Evolutionary conservation across 2,797 vertebrate genomes (phyloP).

Genomic region (Fistularia commersonii): DNA sequence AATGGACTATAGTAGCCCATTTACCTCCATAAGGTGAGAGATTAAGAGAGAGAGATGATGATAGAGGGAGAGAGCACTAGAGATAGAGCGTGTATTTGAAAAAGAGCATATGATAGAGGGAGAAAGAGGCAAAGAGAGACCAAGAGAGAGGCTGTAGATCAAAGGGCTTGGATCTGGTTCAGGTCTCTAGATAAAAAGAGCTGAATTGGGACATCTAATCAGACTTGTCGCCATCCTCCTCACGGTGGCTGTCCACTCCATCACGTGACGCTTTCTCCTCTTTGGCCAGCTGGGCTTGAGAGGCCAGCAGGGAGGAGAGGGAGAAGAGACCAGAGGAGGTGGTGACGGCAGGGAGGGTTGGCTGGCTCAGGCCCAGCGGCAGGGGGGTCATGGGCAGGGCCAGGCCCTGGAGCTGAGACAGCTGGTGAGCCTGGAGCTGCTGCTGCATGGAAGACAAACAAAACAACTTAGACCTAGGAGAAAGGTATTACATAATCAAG

Average conservation of each 20-base stretch:
- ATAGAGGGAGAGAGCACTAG: no score
- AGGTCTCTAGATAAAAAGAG: slow-evolving; percentile 55
- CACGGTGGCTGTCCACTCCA: slow-evolving; percentile 87
- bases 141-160: slow-evolving; percentile 35
- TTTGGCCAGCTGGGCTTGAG: slow-evolving; percentile 94
- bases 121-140: slow-evolving; percentile 32
- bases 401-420: slow-evolving; percentile 96
- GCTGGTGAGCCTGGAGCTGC: slow-evolving; percentile 99
- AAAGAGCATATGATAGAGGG: slow-evolving; percentile 1
- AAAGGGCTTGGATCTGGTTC: slow-evolving; percentile 30
- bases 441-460: slow-evolving; percentile 82
- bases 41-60: no score
- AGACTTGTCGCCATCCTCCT: slow-evolving; percentile 91
- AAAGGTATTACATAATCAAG: neutral
- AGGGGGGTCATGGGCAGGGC: slow-evolving; percentile 92
- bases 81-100: no score
- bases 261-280: slow-evolving; percentile 96
- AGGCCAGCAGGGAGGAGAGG: slow-evolving; percentile 89
- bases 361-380: slow-evolving; percentile 90
- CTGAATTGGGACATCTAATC: slow-evolving; percentile 75
- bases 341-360: slow-evolving; percentile 86
- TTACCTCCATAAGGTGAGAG: neutral
- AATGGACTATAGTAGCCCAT: neutral
- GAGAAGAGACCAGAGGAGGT: slow-evolving; percentile 92
- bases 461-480: neutral